These are phyloP conservation scores for Chrysogorgia sp. DNA, from an alignment of 92 coral and sea anemone genomes.

Conservation along the genomic window DNA sequence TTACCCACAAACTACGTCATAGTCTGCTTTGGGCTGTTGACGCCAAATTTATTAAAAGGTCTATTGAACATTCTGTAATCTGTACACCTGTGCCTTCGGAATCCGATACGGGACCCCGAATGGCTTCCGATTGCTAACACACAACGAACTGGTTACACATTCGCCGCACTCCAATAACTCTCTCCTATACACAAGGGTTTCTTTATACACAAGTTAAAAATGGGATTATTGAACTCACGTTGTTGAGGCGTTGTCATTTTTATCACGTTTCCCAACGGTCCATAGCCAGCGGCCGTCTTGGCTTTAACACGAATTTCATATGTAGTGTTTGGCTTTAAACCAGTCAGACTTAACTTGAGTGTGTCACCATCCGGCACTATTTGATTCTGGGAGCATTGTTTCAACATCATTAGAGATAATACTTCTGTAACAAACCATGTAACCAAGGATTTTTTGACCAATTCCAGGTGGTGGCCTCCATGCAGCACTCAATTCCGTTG, in stretches of 20 bases:
- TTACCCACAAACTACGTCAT: too few species aligned
- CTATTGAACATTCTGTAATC: too few species aligned
- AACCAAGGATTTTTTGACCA: neutral
- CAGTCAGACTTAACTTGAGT: conserved; percentile 9
- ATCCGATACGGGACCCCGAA: too few species aligned
- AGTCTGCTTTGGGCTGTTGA: too few species aligned
- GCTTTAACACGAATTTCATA: conserved; percentile 65
- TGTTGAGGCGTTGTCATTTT: conserved; percentile 52
- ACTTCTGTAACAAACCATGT: conserved; percentile 23
- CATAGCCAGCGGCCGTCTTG: conserved; percentile 64
- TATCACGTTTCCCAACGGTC: conserved; percentile 47
- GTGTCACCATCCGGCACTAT: conserved; percentile 8
- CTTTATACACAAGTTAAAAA: too few species aligned
- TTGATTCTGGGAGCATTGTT: neutral
- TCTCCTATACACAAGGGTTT: too few species aligned
- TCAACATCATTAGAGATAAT: neutral
- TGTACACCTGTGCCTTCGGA: too few species aligned
- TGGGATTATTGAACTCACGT: conserved; percentile 45
- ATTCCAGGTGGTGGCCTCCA: conserved; percentile 27
- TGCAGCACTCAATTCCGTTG: conserved; percentile 18
- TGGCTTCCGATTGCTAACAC: too few species aligned
- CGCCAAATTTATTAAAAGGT: too few species aligned
- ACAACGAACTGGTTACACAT: too few species aligned
- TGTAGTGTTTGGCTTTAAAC: conserved; percentile 53
- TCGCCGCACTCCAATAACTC: too few species aligned